Evolutionary conservation across 1,140 invertebrate species (phyloP).

Genomic region (Dolichoris vasculosae): DNA sequence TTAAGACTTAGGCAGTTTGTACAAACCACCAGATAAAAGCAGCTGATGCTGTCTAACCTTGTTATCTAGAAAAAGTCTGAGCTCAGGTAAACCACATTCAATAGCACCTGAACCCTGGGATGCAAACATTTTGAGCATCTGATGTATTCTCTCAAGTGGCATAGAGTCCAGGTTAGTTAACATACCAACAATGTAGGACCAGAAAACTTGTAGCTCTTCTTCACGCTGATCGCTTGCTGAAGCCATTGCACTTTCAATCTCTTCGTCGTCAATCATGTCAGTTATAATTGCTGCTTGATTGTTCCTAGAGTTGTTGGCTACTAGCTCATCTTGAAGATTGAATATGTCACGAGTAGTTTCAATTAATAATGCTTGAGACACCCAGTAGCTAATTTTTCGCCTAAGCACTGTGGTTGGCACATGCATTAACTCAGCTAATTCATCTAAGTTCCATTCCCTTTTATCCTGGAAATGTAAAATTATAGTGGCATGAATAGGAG

Average conservation of each 20-base stretch:
- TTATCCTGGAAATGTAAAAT: conserved; percentile 96
- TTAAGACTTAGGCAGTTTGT: conserved; percentile 86
- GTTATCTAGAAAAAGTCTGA: conserved; percentile 91
- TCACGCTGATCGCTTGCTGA: conserved; percentile 94
- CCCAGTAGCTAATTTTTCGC: conserved; percentile 93
- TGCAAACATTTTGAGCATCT: conserved; percentile 98
- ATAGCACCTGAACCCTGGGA: conserved; percentile 88
- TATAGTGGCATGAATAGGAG: conserved; percentile 94
- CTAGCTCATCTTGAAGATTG: conserved; percentile 83
- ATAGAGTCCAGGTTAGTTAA: conserved; percentile 95
- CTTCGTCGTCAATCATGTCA: conserved; percentile 90
- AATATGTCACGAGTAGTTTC: conserved; percentile 86
- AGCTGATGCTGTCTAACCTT: conserved; percentile 94
- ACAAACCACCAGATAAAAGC: conserved; percentile 88
- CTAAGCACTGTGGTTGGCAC: conserved; percentile 87
- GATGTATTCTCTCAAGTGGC: conserved; percentile 94
- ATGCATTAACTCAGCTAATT: conserved; percentile 88
- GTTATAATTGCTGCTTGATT: conserved; percentile 53
- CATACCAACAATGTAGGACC: conserved; percentile 98
- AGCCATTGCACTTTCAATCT: conserved; percentile 93
- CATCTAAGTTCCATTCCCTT: conserved; percentile 88
- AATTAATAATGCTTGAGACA: conserved; percentile 87
- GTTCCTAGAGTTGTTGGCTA: conserved; percentile 70
- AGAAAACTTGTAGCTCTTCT: conserved; percentile 95
- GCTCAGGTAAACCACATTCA: conserved; percentile 91